Evolutionary conservation across 1,140 invertebrate species (phyloP), one percentile per base, ranked within the genome.

Genomic region (Drosophila gunungcola): DNA sequence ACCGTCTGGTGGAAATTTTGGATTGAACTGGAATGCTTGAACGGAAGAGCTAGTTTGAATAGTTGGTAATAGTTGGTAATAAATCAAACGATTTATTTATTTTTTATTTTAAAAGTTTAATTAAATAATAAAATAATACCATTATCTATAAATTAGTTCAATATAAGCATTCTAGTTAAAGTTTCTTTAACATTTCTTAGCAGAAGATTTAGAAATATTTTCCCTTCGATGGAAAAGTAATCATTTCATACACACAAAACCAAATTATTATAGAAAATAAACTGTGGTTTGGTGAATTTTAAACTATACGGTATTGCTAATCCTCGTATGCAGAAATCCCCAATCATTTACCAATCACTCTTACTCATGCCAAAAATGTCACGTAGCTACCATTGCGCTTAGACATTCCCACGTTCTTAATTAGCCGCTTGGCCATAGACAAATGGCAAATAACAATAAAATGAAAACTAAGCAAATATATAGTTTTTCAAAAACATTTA

Each of bases 401-500:
- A 58, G 38, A 65, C 45, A 41, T 78, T 88, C 83, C 83, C 84
- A 88, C 84, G 83, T 88, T 89, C 75, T 60, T 86, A 86, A 88
- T 86, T 88, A 82, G 64, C 78, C 56, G 39, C 48, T 43, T 48
- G 42, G 42, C 49, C 61, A 58, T 49, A 77, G 49, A 58, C 60
- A 49, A 75, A 43, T 55, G 32, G 38, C 32, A 53, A 73, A 58
- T 56, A 75, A 68, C 38, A 67, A 58, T 46, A 29, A 60, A 69
- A 76, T 63, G 63, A 80, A 80, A 67, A 78, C 65, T 69, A 67
- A 63, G 75, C 60, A 79, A 88, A 88, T 82, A 77, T 64, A 62
- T 64, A 68, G 54, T 76, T 84, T 80, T 83, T 61, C 46, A 56
- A 83, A 90, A 86, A 83, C 79, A 86, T 90, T 90, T 90, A 90